Conservation (phyloP, 1,140 invertebrate genomes). For the Zaprionus africanus region DNA sequence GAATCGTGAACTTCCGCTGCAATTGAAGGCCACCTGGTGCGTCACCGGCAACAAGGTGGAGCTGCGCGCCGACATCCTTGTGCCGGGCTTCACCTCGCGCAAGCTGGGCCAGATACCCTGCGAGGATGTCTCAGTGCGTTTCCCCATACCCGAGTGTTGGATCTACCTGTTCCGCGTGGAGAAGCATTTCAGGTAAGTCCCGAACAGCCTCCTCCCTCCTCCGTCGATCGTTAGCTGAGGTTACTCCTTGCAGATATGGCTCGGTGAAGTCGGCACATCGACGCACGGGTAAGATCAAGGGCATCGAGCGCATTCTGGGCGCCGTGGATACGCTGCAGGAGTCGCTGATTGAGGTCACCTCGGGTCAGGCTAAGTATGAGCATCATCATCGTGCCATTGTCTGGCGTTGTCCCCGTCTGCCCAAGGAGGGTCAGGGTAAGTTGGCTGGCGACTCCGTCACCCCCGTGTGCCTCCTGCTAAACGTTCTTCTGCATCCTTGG, state of each 20-base stretch:
- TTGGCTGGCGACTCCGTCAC: not conserved
- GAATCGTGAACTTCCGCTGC: constrained; percentile 98
- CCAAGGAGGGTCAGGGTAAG: constrained; percentile 98
- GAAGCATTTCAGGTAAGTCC: constrained; percentile 94
- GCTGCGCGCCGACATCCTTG: constrained; percentile 96
- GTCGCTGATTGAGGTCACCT: constrained; percentile 98
- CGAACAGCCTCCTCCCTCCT: not conserved
- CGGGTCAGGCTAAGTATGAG: constrained; percentile 99
- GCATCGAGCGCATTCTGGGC: constrained; percentile 96
- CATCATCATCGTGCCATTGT: constrained; percentile 98
- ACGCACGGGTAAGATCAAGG: constrained; percentile 96
- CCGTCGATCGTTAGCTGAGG: not conserved
- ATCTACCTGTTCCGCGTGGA: constrained; percentile 99
- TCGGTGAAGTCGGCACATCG: constrained; percentile 97
- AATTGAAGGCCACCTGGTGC: constrained; percentile 94
- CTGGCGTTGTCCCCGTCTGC: constrained; percentile 98
- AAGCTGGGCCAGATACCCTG: constrained; percentile 98
- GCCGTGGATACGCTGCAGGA: constrained; percentile 95
- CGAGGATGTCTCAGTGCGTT: constrained; percentile 98
- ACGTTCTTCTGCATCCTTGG: not conserved
- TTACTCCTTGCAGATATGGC: constrained; percentile 88
- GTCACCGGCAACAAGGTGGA: constrained; percentile 96
- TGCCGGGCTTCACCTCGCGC: constrained; percentile 97
- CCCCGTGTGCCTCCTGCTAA: constrained; percentile 29
- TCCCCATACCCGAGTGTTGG: constrained; percentile 99